phyloP scores from a whole-genome alignment of 2,888 invertebrate genomes.

The Xestia c-nigrum region DNA sequence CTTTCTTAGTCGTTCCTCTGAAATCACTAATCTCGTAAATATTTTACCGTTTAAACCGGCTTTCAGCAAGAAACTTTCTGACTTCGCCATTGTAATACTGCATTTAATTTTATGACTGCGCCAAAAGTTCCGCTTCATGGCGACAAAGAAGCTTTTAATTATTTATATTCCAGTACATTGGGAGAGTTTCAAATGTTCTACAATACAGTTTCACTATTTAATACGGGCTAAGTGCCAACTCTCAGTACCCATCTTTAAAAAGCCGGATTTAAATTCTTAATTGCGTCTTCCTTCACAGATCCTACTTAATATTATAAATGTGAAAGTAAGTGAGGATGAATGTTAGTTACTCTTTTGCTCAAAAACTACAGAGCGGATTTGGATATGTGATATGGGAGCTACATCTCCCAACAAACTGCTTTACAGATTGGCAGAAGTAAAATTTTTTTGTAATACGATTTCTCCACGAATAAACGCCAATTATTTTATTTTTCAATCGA shows the following conservation, averaged over 20 bases:
- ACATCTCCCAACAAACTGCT: no score
- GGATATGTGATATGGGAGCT: no score
- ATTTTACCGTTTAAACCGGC: neutral
- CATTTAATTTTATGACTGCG: conserved; percentile 1
- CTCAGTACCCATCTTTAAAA: neutral
- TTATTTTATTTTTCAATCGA: no score
- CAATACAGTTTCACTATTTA: neutral
- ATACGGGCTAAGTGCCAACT: conserved; percentile 25
- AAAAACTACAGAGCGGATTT: no score
- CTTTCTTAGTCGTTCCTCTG: no score
- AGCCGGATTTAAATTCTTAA: neutral
- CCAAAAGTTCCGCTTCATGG: neutral
- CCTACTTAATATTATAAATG: no score
- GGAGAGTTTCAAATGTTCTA: conserved; percentile 19
- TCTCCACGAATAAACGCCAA: no score
- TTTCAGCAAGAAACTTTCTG: neutral
- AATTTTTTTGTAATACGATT: no score
- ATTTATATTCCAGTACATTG: conserved; percentile 14
- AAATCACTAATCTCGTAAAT: neutral
- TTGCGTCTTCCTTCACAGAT: neutral
- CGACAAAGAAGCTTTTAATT: conserved; percentile 8
- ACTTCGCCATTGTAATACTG: neutral
- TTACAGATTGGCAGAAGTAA: no score
- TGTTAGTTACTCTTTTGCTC: no score
- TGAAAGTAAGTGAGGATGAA: no score